Base-by-base conservation (phyloP, 2,797 vertebrate genomes). In the Sebastes steindachneri region DNA sequence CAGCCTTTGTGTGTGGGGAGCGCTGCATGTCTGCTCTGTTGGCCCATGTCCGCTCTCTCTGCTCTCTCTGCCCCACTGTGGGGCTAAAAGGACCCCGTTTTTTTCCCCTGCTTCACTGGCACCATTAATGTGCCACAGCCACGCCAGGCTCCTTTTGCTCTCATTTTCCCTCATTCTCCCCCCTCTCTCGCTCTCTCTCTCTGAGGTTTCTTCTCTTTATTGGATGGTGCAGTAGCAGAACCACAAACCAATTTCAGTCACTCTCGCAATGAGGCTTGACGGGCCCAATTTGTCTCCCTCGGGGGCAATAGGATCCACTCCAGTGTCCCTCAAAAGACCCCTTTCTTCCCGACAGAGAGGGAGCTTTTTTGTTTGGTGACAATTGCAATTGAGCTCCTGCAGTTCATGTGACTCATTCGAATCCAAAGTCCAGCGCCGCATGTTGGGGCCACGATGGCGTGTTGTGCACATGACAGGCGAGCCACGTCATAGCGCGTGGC, bases 211-310 rank as follows among this genome's bases (percentile, higher is more conserved):
- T 89, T 88, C 79, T 92, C 90, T 90, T 95, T 93, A 93, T 92
- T 92, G 92, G 93, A 90, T 82, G 85, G 89, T 87, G 90, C 88
- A 88, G 86, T 89, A 88, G 92, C 92, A 91, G 90, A 93, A 94
- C 92, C 91, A 82, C 93, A 93, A 94, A 94, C 92, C 91, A 92
- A 94, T 93, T 94, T 93, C 88, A 93, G 92, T 94, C 92, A 89
- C 85, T 88, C 85, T 92, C 35, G 80, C 90, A 93, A 93, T 94
- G 93, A 93, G 93, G 90, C 94, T 94, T 92, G 90, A 93, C 90
- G 80, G 84, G 84, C 87, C 90, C 90, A 93, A 93, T 94, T 94
- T 93, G 88, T 93, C 90, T 92, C 93, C 93, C 92, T 87, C 75
- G 23, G 80, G 92, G 94, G 77, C 87, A 85, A 88, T 90, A 87